Percentiles rank a stretch among this genome's conserved stretches.
Evolutionary conservation across 2,888 invertebrate genomes (phyloP).

Genomic region (Cybosia mesomella): DNA sequence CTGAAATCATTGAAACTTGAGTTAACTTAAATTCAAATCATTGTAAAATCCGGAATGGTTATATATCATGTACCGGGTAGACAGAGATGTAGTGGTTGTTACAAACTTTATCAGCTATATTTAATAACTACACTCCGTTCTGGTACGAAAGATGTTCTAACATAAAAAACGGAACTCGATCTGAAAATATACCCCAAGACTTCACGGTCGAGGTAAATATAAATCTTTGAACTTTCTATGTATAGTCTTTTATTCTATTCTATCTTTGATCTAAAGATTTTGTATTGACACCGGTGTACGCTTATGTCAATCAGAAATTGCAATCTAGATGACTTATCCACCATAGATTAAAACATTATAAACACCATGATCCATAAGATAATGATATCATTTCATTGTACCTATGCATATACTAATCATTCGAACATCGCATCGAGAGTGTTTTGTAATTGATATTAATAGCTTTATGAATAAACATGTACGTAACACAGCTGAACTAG

Average conservation of each 20-base stretch:
- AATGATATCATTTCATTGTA: constrained; percentile 47
- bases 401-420: constrained; percentile 46
- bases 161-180: not conserved
- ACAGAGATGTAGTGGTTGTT: no score
- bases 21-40: no score
- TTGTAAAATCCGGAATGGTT: no score
- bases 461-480: constrained; percentile 49
- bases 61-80: no score
- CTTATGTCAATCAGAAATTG: not conserved
- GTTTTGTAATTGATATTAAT: constrained; percentile 54
- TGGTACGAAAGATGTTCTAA: no score
- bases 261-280: not conserved
- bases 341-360: no score
- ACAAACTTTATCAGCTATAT: no score
- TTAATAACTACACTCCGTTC: no score
- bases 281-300: not conserved
- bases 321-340: constrained; percentile 1
- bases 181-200: not conserved
- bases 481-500: constrained; percentile 51
- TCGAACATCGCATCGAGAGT: constrained; percentile 50
- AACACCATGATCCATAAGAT: constrained; percentile 17
- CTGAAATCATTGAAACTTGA: no score
- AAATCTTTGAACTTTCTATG: not conserved
- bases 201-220: not conserved
- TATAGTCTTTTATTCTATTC: not conserved